Percentiles rank a stretch among this genome's conserved stretches.
Conservation (phyloP, 2,113 vertebrate genomes). For the Mohoua ochrocephala region DNA sequence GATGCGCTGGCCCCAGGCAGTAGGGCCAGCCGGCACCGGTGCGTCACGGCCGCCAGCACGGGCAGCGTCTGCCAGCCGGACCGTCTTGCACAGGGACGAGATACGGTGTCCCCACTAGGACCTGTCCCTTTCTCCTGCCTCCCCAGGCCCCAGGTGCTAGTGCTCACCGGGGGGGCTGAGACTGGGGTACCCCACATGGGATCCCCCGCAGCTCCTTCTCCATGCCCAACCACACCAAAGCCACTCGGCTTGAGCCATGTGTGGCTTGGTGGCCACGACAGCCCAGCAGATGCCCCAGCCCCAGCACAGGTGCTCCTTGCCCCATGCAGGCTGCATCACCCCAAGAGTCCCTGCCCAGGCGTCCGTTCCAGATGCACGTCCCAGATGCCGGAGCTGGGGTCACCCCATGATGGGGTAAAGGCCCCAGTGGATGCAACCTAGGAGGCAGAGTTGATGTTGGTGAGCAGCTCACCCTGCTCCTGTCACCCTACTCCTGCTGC, state of each 20-base stretch:
- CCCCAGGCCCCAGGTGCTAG: neutral
- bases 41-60: slow-evolving; percentile 33
- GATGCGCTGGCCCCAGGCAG: neutral
- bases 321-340: neutral
- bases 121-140: neutral
- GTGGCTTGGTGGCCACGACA: neutral
- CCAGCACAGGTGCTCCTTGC: neutral
- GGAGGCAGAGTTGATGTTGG: neutral
- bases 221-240: neutral
- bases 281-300: neutral
- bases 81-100: neutral
- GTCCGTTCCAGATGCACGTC: rapidly evolving
- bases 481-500: neutral
- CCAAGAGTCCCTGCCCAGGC: neutral
- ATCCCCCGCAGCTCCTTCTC: neutral
- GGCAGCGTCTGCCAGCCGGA: slow-evolving; percentile 59
- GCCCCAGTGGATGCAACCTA: neutral
- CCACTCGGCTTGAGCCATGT: neutral
- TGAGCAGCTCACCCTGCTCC: neutral
- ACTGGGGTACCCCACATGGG: neutral
- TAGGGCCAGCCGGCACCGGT: slow-evolving; percentile 1
- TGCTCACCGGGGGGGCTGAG: neutral
- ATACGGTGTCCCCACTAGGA: neutral
- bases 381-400: neutral
- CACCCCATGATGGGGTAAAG: rapidly evolving